Conservation (phyloP, 2,888 invertebrate species). For the Dolichomitus sp. region DNA sequence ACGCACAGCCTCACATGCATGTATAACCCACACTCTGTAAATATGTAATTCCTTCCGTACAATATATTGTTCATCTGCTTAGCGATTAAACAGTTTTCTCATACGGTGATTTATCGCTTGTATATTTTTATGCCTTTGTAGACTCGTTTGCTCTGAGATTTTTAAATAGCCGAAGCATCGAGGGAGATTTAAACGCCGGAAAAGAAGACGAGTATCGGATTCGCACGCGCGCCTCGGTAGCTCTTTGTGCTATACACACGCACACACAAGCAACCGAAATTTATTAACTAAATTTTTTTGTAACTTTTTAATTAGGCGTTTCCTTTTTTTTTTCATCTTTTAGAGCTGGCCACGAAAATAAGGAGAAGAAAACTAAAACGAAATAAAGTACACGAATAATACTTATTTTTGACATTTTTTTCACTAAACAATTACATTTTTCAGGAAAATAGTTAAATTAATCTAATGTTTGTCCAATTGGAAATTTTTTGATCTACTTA, state of each 20-base stretch:
- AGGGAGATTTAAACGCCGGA: neutral
- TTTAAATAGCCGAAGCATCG: conserved; percentile 26
- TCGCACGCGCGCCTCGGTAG: conserved; percentile 55
- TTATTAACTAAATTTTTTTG: too few relatives aligned
- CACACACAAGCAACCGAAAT: conserved; percentile 70
- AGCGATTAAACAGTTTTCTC: conserved; percentile 1
- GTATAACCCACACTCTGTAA: neutral
- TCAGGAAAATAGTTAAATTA: too few relatives aligned
- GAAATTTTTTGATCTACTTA: too few relatives aligned
- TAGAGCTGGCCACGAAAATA: too few relatives aligned
- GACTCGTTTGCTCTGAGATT: conserved; percentile 19
- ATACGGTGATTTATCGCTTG: neutral
- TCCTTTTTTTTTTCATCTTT: too few relatives aligned
- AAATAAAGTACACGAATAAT: too few relatives aligned
- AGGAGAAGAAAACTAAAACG: too few relatives aligned
- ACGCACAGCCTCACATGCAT: conserved; percentile 23
- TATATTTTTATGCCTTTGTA: neutral
- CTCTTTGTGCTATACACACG: conserved; percentile 69
- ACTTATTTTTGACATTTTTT: too few relatives aligned
- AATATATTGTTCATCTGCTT: neutral
- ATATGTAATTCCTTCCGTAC: conserved; percentile 47
- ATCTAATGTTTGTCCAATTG: too few relatives aligned
- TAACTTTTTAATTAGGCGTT: too few relatives aligned
- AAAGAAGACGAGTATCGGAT: conserved; percentile 41
- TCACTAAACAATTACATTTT: too few relatives aligned